Percentiles rank a stretch among this genome's conserved stretches.
These are phyloP conservation scores for Adelphocoris suturalis DNA, from an alignment of 2,888 invertebrate genomes.

Conservation along the genomic window DNA sequence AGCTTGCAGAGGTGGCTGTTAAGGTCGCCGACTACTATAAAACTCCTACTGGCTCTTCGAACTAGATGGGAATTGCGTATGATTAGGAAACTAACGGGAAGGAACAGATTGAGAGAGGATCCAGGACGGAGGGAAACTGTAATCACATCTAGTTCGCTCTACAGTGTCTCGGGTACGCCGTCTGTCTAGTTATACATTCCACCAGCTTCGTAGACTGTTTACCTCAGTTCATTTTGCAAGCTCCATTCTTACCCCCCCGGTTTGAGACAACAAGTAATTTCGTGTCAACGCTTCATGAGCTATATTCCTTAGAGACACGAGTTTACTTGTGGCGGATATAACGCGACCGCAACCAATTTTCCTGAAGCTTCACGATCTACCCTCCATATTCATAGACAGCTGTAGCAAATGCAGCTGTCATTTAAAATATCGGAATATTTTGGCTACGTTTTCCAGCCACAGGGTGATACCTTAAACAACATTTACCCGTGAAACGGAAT, in stretches of 20 bases:
- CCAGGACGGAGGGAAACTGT: background rate
- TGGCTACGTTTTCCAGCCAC: too few relatives aligned
- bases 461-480: too few relatives aligned
- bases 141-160: background rate
- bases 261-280: background rate
- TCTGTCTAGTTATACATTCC: conserved; percentile 14
- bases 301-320: background rate
- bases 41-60: background rate
- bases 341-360: too few relatives aligned
- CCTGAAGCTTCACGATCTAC: too few relatives aligned
- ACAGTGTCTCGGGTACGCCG: background rate
- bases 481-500: too few relatives aligned
- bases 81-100: background rate
- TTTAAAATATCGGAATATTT: too few relatives aligned
- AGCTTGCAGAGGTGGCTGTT: too few relatives aligned
- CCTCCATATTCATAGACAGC: too few relatives aligned
- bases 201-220: background rate
- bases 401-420: too few relatives aligned
- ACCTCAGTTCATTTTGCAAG: background rate
- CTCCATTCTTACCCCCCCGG: background rate
- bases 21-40: too few relatives aligned
- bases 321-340: too few relatives aligned
- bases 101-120: background rate
- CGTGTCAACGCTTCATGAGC: background rate
- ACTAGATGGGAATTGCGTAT: background rate